A percentile compares a stretch with the other conserved stretches of the same genome.
Evolutionary conservation across 2,113 vertebrate genomes (phyloP).

Genomic region (Dolichotis patagonum): DNA sequence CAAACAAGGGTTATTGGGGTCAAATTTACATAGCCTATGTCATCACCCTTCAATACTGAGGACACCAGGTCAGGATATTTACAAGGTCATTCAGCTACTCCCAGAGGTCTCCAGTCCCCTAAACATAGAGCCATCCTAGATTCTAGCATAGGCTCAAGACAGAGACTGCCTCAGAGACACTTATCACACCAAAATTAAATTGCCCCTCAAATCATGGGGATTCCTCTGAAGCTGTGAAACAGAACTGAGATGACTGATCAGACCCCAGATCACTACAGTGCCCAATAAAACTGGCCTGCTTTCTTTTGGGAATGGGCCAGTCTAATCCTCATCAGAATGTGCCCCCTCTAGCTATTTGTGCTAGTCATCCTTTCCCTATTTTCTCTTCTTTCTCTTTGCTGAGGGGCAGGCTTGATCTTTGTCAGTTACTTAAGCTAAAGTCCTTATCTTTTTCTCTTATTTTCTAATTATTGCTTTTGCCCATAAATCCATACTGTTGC

Average conservation of each 20-base stretch:
- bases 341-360: neutral
- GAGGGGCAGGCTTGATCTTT: neutral
- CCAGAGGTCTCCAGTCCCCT: neutral
- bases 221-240: neutral
- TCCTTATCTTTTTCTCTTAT: neutral
- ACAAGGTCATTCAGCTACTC: neutral
- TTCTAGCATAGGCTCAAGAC: neutral
- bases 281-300: neutral
- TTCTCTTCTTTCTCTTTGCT: neutral
- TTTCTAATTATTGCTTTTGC: neutral
- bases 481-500: neutral
- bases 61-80: neutral
- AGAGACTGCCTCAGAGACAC: neutral
- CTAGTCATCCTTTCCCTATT: neutral
- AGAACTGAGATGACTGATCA: neutral
- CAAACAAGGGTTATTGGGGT: neutral
- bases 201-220: neutral
- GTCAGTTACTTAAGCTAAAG: neutral
- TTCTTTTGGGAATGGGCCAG: neutral
- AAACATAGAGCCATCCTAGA: neutral
- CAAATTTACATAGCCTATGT: neutral
- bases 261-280: neutral
- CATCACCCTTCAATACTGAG: neutral
- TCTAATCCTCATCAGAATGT: neutral
- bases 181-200: neutral